These are phyloP conservation scores for Myotis vivesi DNA, from an alignment of 2,797 vertebrate genomes.

Conservation along the genomic window DNA sequence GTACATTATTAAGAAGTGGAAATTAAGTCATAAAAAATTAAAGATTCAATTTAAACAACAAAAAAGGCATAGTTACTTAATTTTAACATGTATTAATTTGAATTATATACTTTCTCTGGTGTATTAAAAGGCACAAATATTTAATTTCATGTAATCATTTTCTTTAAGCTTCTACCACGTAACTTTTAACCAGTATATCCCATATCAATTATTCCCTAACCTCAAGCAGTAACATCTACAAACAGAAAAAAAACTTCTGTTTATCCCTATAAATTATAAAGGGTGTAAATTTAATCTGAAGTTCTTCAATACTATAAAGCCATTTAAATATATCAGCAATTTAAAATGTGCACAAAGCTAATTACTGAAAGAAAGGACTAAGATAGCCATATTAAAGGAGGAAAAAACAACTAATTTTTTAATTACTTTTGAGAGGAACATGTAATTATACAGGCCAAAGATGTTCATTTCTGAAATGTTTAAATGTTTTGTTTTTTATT, in stretches of 20 bases:
- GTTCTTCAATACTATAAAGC: neutral
- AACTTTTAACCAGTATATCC: conserved; percentile 3
- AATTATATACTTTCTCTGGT: neutral
- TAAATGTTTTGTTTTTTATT: neutral
- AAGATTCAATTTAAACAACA: neutral
- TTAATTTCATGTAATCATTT: conserved; percentile 39
- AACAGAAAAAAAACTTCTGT: conserved; percentile 13
- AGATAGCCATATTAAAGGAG: neutral
- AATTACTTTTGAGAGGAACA: neutral
- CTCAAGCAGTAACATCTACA: conserved; percentile 10
- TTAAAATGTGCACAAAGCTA: conserved; percentile 15
- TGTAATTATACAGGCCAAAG: neutral
- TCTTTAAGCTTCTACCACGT: neutral
- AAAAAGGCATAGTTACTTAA: neutral
- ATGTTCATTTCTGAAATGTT: conserved; percentile 4
- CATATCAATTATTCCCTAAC: neutral
- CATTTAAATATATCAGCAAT: neutral
- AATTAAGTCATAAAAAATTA: neutral
- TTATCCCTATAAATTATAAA: neutral
- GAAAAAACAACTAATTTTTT: neutral
- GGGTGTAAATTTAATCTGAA: neutral
- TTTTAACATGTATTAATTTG: conserved; percentile 23
- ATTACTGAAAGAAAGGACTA: neutral
- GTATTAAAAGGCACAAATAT: neutral
- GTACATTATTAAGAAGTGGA: neutral